Conservation (phyloP, 2,888 invertebrate genomes). For the Drosophila pseudotalamancana region DNA sequence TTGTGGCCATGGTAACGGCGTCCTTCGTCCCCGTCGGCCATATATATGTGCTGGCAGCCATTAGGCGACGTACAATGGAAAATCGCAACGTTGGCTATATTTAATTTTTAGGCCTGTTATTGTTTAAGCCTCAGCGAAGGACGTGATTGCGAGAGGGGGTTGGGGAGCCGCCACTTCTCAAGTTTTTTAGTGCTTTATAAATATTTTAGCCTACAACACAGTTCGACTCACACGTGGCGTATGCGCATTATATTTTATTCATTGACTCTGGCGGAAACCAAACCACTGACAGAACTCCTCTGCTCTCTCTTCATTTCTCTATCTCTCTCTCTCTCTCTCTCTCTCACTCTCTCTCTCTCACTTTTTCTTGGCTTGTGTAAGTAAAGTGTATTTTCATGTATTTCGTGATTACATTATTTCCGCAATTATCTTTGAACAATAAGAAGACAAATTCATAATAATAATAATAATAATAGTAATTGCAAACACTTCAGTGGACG, state of each 20-base stretch:
- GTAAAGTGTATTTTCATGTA: constrained; percentile 48
- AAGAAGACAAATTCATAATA: constrained; percentile 34
- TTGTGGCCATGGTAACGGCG: constrained; percentile 25
- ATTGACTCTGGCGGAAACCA: constrained; percentile 18
- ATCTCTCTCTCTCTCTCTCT: too few species aligned
- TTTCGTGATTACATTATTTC: constrained; percentile 15
- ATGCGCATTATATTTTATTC: constrained; percentile 50
- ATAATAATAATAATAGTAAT: constrained; percentile 50
- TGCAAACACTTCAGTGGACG: constrained; percentile 41
- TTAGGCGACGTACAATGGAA: constrained; percentile 44
- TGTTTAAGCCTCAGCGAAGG: constrained; percentile 22
- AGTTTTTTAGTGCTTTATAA: constrained; percentile 48
- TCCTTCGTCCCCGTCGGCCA: constrained; percentile 22
- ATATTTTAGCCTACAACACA: constrained; percentile 35
- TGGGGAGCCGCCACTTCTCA: too few species aligned
- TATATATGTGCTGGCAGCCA: constrained; percentile 43
- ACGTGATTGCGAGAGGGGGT: too few species aligned
- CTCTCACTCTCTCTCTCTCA: too few species aligned
- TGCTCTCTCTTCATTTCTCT: too few species aligned
- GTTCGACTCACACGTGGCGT: constrained; percentile 38
- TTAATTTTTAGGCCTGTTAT: constrained; percentile 55
- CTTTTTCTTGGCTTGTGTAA: background rate
- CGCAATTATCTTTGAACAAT: constrained; percentile 21
- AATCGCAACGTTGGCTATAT: constrained; percentile 50
- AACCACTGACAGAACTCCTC: constrained; percentile 21